These are phyloP conservation scores for Cephus cinctus DNA, from an alignment of 1,140 invertebrate genomes.

Conservation along the genomic window DNA sequence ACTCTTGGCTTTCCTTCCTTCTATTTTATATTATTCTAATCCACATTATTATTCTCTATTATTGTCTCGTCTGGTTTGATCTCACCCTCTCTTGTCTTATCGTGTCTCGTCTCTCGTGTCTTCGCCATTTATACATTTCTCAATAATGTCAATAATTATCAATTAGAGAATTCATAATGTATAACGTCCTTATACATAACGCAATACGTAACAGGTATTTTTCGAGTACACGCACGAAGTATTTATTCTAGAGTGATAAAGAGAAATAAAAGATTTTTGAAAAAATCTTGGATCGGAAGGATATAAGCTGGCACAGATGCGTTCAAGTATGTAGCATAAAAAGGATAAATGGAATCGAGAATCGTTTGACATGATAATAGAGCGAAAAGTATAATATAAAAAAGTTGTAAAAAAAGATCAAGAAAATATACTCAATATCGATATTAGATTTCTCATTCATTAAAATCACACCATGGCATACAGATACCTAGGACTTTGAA, in stretches of 20 bases:
- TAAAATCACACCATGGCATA: slow-evolving; percentile 42
- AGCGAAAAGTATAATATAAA: slow-evolving; percentile 36
- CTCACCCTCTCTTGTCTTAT: too few relatives aligned
- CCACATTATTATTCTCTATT: too few relatives aligned
- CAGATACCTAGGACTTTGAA: slow-evolving; percentile 49
- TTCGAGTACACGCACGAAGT: slow-evolving; percentile 24
- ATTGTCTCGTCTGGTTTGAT: too few relatives aligned
- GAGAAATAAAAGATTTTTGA: too few relatives aligned
- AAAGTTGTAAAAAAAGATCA: slow-evolving; percentile 21
- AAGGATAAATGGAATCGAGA: slow-evolving; percentile 44
- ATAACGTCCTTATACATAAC: too few relatives aligned
- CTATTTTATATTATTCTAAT: too few relatives aligned
- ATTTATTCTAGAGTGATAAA: slow-evolving; percentile 17
- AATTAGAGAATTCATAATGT: too few relatives aligned
- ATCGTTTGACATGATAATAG: slow-evolving; percentile 49
- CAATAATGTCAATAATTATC: too few relatives aligned
- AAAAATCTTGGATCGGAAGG: too few relatives aligned
- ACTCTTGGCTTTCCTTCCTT: too few relatives aligned
- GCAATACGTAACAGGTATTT: slow-evolving; percentile 10
- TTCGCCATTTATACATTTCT: too few relatives aligned
- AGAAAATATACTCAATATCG: slow-evolving; percentile 1
- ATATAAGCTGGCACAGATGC: slow-evolving; percentile 47
- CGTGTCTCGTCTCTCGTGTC: too few relatives aligned
- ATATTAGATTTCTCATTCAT: slow-evolving; percentile 8
- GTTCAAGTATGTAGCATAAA: slow-evolving; percentile 48